Evolutionary conservation across 1,140 invertebrate genomes (phyloP), one percentile per base, ranked within the genome.

Genomic region (Vanessa tameamea): DNA sequence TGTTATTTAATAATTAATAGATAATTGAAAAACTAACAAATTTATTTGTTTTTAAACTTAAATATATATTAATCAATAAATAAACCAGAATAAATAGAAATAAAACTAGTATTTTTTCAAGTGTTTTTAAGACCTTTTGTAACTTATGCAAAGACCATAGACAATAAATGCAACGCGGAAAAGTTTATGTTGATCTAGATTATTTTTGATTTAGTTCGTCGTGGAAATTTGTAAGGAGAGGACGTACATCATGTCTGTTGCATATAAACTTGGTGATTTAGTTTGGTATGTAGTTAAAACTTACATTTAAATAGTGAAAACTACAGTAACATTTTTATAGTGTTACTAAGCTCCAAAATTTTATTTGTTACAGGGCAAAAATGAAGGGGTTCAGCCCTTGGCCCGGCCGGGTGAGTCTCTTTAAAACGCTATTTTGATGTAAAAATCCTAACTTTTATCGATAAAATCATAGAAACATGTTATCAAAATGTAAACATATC

Each of bases 321-420:
- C 61, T 16, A 50, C 64, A n/a, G 37, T 53, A 59, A 76, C 47
- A 68, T 61, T 55, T 70, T 53, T 20, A 20, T 47, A 31, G 50
- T 20, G 9, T 50, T 64, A 51, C 72, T 64, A 68, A 69, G 47
- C 14, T 57, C 53, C 68, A 53, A 76, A 77, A 75, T 64, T 61
- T 61, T 75, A 69, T 94, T 92, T 90, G 90, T 96, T 96, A 86
- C 94, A 98, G 97, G 97, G 97, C 97, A 23, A 98, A 98, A 95
- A 98, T 98, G 97, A 98, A 98, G 94, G 97, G 97, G 84, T 98
- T 97, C 93, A 96, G 97, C 73, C 96, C 97, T 75, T 98, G 97
- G 97, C 97, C 97, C 55, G 97, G 96, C 92, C 96, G 96, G 95
- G 97, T 98, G 95, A 96, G 96, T 95, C 82, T 87, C 78, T 80